Evolutionary conservation across 2,888 invertebrate species (phyloP), one percentile per base, ranked within the genome.

Genomic region (Gonocerus acuteangulatus): DNA sequence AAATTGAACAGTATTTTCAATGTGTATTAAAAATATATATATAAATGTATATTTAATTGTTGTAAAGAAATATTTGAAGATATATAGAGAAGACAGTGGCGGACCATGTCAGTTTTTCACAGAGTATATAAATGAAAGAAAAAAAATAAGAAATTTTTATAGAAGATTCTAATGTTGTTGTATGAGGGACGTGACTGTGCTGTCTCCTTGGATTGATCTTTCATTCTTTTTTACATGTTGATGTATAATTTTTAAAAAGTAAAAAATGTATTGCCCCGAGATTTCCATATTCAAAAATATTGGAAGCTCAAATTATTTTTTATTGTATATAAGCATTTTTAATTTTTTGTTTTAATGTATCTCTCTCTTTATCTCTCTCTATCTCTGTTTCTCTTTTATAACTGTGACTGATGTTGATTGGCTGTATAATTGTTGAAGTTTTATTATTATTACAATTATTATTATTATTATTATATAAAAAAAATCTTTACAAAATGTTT

Each of bases 371-470:
- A 18, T 39, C 49, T 64, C 34, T 52, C 39, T 52, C 19, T 52
- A 52, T 52, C 52, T 52, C 52, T 39, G 52, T 66, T 66, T 63
- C 47, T 62, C 45, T 48, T 60, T 56, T 56, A 61, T 66, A 51
- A 64, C 62, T 66, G 66, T 66, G 66, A 66, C 66, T 66, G 66
- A 66, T 60, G 58, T 66, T 65, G 60, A 61, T 63, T 66, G 65
- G 63, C 65, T 65, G 66, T 65, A 63, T 64, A 62, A 65, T 65
- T 65, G 64, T 67, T 65, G 58, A 62, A 58, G 48, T 48, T 48
- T 21, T 32, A 59, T 60, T 48, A 60, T 60, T 61, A 54, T 58
- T 48, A 57, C 62, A 62, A 62, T 64, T 65, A 60, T 62, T 58
- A 48, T 60, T 61, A 54, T 58, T 48, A 57, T 64, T 64, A 62